A percentile compares a stretch with the other conserved stretches of the same genome.
phyloP scores from a whole-genome alignment of 2,113 vertebrate species.

The Pterocles burchelli region DNA sequence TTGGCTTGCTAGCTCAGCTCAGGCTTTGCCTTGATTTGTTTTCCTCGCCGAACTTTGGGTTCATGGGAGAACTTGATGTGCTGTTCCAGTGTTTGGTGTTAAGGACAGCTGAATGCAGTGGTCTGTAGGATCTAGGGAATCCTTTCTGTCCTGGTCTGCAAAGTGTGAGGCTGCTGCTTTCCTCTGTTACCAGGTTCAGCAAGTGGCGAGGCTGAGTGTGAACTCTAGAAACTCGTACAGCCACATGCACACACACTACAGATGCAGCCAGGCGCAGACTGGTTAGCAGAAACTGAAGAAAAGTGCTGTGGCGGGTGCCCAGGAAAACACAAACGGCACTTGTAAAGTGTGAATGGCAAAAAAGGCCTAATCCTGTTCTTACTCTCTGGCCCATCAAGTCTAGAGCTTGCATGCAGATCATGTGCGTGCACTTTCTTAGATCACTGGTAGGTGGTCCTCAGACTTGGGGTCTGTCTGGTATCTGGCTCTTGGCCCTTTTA shows the following conservation, averaged over 20 bases:
- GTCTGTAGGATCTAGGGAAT: background rate
- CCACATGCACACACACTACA: rapidly evolving
- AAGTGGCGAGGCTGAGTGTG: rapidly evolving
- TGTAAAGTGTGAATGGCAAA: rapidly evolving
- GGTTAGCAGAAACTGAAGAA: background rate
- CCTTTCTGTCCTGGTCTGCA: background rate
- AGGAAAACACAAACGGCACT: background rate
- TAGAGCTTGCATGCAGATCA: rapidly evolving
- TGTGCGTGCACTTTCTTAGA: rapidly evolving
- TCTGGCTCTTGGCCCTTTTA: background rate
- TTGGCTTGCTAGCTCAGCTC: background rate
- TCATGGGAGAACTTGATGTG: background rate
- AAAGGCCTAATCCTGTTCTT: background rate
- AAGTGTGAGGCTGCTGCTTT: background rate
- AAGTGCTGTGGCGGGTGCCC: background rate
- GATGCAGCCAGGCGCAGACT: rapidly evolving
- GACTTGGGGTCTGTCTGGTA: background rate
- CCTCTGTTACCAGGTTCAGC: background rate
- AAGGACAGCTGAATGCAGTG: background rate
- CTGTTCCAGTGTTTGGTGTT: background rate
- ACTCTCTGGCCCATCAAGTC: background rate
- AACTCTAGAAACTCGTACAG: background rate
- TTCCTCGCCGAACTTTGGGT: background rate
- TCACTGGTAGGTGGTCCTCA: background rate
- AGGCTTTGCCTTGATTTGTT: background rate